phyloP scores from a whole-genome alignment of 2,888 invertebrate species.

The Tortricodes alternella region DNA sequence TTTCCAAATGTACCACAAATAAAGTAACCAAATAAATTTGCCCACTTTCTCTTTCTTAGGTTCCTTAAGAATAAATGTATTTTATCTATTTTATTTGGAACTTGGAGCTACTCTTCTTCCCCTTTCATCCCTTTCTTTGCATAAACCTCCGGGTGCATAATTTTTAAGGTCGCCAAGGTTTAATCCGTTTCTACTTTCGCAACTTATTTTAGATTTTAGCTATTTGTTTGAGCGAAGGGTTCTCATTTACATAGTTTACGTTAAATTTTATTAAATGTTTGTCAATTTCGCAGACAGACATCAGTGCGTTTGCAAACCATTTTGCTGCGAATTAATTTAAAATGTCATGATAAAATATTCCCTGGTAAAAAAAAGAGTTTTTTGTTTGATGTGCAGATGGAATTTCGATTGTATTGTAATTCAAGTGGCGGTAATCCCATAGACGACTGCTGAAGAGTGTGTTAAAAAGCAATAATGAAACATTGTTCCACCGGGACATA shows the following conservation, averaged over 20 bases:
- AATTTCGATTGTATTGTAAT: no score
- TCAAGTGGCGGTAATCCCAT: no score
- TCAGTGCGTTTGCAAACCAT: neutral
- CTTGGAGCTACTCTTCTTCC: conserved; percentile 2
- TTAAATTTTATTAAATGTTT: conserved; percentile 12
- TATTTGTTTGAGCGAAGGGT: conserved; percentile 24
- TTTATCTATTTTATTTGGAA: conserved; percentile 26
- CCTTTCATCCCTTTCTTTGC: conserved; percentile 19
- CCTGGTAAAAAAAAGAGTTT: no score
- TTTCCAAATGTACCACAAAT: no score
- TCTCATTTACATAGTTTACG: conserved; percentile 23
- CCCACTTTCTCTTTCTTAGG: neutral
- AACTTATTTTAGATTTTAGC: conserved; percentile 31
- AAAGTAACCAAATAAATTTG: neutral
- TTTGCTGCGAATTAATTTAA: no score
- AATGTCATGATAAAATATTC: no score
- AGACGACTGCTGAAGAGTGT: no score
- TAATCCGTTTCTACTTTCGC: conserved; percentile 34
- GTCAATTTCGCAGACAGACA: neutral
- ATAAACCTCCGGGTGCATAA: conserved; percentile 33
- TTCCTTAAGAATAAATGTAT: conserved; percentile 5
- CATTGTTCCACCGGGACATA: no score
- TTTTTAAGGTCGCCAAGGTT: conserved; percentile 22
- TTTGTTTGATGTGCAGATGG: no score
- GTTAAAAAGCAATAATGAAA: no score